phyloP scores from a whole-genome alignment of 2,888 invertebrate species.

The Opisthograptis luteolata region DNA sequence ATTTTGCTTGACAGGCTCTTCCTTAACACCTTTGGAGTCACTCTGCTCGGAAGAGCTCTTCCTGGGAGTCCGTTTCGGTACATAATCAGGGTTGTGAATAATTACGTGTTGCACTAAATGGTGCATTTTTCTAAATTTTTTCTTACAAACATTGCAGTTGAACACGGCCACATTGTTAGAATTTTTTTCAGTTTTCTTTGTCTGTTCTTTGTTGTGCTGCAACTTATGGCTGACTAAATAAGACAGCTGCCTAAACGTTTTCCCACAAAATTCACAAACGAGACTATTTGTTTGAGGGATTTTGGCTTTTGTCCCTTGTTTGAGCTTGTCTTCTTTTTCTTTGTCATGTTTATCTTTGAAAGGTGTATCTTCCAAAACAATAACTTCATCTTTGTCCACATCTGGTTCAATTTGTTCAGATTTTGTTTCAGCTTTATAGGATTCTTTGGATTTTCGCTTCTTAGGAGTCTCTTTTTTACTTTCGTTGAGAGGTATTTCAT shows the following conservation, averaged over 20 bases:
- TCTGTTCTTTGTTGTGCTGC: conserved; percentile 65
- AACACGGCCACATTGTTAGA: conserved; percentile 48
- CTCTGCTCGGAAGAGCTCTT: conserved; percentile 68
- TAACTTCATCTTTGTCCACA: conserved; percentile 55
- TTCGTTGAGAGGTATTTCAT: conserved; percentile 47
- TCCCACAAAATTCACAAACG: conserved; percentile 76
- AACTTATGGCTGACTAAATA: conserved; percentile 74
- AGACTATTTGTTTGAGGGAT: conserved; percentile 43
- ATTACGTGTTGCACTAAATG: conserved; percentile 78
- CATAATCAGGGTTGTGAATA: conserved; percentile 62
- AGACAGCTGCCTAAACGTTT: conserved; percentile 76
- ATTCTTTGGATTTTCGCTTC: conserved; percentile 61
- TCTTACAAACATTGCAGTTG: conserved; percentile 76
- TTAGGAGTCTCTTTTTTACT: conserved; percentile 46
- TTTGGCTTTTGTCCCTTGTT: conserved; percentile 5
- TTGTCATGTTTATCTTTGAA: conserved; percentile 42
- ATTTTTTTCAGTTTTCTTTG: conserved; percentile 51
- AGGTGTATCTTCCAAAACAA: conserved; percentile 65
- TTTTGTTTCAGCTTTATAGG: conserved; percentile 40
- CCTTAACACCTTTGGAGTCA: conserved; percentile 56
- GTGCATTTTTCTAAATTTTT: conserved; percentile 76
- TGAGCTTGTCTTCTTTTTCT: conserved; percentile 22
- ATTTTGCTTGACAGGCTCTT: conserved; percentile 48
- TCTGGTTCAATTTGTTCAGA: conserved; percentile 37
- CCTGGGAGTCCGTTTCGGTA: conserved; percentile 51